Evolutionary conservation across 2,888 invertebrate species (phyloP), one percentile per base, ranked within the genome.

Genomic region (Pterostichus niger): DNA sequence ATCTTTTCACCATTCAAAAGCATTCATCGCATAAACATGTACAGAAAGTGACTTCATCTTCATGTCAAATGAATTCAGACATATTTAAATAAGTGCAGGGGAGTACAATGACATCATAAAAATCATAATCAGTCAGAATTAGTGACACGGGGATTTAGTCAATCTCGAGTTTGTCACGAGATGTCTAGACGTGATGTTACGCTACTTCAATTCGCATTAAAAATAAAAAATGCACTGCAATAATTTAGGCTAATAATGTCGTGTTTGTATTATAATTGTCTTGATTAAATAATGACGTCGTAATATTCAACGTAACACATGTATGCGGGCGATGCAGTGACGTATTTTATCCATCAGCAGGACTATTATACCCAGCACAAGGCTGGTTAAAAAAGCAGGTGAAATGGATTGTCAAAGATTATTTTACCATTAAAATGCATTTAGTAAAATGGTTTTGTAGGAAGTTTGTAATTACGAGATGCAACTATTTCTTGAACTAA

Each of bases 201-300:
- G 68, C 59, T 59, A 4, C 59, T 17, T 59, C 61, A 61, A 61
- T 61, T 68, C 68, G 68, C 68, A 44, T 33, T 15, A 59, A 64
- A 71, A 71, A 71, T 71, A 71, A 71, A 71, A 71, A 71, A 71
- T 40, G 7, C 17, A n/a, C 24, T 40, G 40, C 68, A 40, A 71
- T 71, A 40, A 71, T 40, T 71, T 71, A 71, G 68, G 68, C 68
- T 71, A 71, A 71, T 71, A 40, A 71, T 40, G 44, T 40, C 40
- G 17, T 71, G 68, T 71, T 71, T 71, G 68, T 71, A 71, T 71
- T 71, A 71, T 71, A 71, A 71, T 71, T 71, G 68, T 71, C 68
- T 71, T 71, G 68, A 71, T 71, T 71, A 71, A 71, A 71, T 71
- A 71, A 71, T 71, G 40, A 71, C 68, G 9, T 40, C 68, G 68